A percentile compares a stretch with the other conserved stretches of the same genome.
Evolutionary conservation across 2,797 vertebrate species (phyloP).

Genomic region (Tiaroga cobitis): DNA sequence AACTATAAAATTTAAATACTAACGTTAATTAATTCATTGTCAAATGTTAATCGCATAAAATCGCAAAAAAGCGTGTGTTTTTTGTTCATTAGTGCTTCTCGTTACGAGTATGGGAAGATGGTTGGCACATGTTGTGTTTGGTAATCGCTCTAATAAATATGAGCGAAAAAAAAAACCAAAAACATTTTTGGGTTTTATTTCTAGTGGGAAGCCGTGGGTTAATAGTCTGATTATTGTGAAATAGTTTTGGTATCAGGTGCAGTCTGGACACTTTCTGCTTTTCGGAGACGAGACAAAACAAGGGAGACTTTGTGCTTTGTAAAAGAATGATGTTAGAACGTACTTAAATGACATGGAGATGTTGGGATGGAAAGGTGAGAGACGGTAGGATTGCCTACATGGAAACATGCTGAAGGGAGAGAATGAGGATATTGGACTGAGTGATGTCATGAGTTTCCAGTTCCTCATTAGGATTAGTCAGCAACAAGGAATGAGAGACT

Average conservation of each 20-base stretch:
- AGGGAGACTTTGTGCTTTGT: background rate
- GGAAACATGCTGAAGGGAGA: constrained; percentile 28
- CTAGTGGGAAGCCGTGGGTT: background rate
- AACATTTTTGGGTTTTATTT: background rate
- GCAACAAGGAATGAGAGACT: constrained; percentile 51
- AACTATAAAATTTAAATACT: background rate
- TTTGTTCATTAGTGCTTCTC: background rate
- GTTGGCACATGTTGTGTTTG: background rate
- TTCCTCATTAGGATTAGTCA: constrained; percentile 67
- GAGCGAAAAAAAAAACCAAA: no score
- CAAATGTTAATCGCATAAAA: background rate
- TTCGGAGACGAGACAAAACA: background rate
- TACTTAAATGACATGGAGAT: background rate
- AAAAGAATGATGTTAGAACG: background rate
- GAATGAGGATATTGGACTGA: constrained; percentile 48
- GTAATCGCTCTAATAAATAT: background rate
- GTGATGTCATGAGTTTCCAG: constrained; percentile 69
- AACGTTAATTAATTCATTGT: background rate
- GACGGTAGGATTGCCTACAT: background rate
- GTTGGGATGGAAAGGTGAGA: background rate
- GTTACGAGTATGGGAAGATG: background rate
- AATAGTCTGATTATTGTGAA: background rate
- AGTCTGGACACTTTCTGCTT: background rate
- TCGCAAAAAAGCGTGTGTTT: background rate
- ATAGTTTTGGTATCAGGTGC: background rate